Evolutionary conservation across 2,797 vertebrate species (phyloP).

Genomic region (Gymnothorax javanicus): DNA sequence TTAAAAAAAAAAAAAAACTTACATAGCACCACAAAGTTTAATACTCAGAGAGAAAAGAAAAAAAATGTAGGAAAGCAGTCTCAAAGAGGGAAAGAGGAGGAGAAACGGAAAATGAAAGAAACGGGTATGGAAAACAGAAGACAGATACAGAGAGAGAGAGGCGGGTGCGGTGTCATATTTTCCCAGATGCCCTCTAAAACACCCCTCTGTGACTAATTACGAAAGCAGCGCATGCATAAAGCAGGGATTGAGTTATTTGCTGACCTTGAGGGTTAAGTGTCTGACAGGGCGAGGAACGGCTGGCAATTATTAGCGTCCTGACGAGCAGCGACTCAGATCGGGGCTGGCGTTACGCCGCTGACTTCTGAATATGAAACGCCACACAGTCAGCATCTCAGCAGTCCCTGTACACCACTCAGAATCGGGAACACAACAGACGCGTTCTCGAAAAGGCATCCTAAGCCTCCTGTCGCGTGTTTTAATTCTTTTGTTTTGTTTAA

Average conservation of each 20-base stretch:
- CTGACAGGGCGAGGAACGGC: conserved; percentile 56
- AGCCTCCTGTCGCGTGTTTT: neutral
- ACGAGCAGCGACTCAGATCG: conserved; percentile 58
- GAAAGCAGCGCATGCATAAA: conserved; percentile 57
- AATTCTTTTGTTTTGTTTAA: neutral
- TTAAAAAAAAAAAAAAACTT: too few species aligned
- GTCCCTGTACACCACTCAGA: conserved; percentile 37
- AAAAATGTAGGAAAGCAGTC: neutral
- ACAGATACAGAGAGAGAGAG: neutral
- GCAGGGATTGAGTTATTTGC: conserved; percentile 59
- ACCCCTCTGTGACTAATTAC: conserved; percentile 73
- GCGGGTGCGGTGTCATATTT: conserved; percentile 57
- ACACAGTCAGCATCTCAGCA: conserved; percentile 66
- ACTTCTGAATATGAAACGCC: conserved; percentile 61
- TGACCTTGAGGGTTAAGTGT: conserved; percentile 66
- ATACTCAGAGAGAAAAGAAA: neutral
- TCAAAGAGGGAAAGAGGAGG: too few species aligned
- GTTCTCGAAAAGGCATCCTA: neutral
- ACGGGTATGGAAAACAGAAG: neutral
- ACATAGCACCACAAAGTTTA: too few species aligned
- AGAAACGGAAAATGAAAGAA: too few species aligned
- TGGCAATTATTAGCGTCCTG: conserved; percentile 53
- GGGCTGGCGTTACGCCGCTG: conserved; percentile 61
- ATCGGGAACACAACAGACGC: conserved; percentile 5
- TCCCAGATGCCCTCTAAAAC: conserved; percentile 66